Evolutionary conservation across 1,140 invertebrate species (phyloP).

Genomic region (Carposina sasakii): DNA sequence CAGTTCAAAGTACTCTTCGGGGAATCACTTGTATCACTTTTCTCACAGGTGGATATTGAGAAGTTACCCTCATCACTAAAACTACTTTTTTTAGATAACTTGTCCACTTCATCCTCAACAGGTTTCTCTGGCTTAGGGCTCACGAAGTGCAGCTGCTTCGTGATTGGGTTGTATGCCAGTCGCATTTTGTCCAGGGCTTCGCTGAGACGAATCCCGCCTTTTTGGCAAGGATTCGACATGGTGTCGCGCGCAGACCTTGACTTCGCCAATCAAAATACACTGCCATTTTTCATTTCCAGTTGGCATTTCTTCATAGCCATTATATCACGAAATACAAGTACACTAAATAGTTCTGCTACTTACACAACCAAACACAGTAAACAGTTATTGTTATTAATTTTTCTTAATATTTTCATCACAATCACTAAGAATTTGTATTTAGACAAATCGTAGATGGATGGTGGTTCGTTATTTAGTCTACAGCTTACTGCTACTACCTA

Average conservation of each 20-base stretch:
- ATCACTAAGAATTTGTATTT: too few relatives aligned
- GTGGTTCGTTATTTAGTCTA: too few relatives aligned
- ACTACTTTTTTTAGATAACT: slow-evolving; percentile 64
- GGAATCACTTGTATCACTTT: slow-evolving; percentile 68
- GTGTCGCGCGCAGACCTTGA: slow-evolving; percentile 23
- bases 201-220: slow-evolving; percentile 68
- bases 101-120: slow-evolving; percentile 51
- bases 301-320: slow-evolving; percentile 12
- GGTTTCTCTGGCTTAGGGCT: slow-evolving; percentile 57
- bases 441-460: too few relatives aligned
- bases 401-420: too few relatives aligned
- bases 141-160: slow-evolving; percentile 70
- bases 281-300: slow-evolving; percentile 32
- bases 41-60: slow-evolving; percentile 67
- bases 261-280: slow-evolving; percentile 30
- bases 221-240: slow-evolving; percentile 61
- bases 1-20: slow-evolving; percentile 65
- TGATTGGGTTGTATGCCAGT: slow-evolving; percentile 70
- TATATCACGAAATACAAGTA: too few relatives aligned
- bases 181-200: slow-evolving; percentile 70
- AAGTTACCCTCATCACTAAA: slow-evolving; percentile 71
- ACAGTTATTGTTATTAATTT: too few relatives aligned
- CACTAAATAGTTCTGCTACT: too few relatives aligned
- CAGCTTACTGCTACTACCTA: too few relatives aligned
- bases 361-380: too few relatives aligned